Base-by-base conservation (phyloP, 2,888 invertebrate genomes). In the Epinotia nisella region DNA sequence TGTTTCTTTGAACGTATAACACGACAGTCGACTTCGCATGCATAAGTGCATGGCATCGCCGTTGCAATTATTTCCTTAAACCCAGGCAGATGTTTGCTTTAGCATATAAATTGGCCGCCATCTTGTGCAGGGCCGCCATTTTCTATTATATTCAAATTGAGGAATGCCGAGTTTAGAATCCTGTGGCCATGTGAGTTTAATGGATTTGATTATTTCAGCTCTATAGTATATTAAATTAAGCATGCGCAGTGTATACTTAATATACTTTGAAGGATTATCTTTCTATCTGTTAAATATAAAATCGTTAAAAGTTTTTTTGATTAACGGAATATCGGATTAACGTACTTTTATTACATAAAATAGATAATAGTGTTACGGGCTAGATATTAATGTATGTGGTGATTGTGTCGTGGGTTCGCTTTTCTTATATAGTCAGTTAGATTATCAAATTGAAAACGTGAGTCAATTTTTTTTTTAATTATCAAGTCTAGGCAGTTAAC, bases 61-160 rank as follows among this genome's bases (percentile, higher is more conserved):
- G 73, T 76, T 75, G 79, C 80, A 82, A 84, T 84, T 82, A 87
- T 83, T 80, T 76, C 79, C 77, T 79, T 82, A 58, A 79, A 80
- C 70, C 79, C 76, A 71, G 76, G 81, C 83, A 83, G 82, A 83
- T 82, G 85, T 75, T 82, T 80, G 66, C 79, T 81, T 87, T 88
- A 84, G 85, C 88, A 87, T 90, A 84, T 86, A 88, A 87, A 88
- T 87, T 86, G 85, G 80, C 78, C 76, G 81, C 81, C 82, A 80
- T 81, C 79, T 81, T 78, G 82, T 77, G 76, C 71, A 29, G 80
- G 79, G 81, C 76, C 75, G 81, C 83, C 84, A 85, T 89, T 85
- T 87, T 87, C 85, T 89, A 90, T 90, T 90, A 87, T 89, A 90
- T 90, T 90, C 87, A 90, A 90, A 90, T 89, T 82, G 82, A 83